Conservation (phyloP, 2,113 vertebrate genomes). For the Salvelinus sp. region DNA sequence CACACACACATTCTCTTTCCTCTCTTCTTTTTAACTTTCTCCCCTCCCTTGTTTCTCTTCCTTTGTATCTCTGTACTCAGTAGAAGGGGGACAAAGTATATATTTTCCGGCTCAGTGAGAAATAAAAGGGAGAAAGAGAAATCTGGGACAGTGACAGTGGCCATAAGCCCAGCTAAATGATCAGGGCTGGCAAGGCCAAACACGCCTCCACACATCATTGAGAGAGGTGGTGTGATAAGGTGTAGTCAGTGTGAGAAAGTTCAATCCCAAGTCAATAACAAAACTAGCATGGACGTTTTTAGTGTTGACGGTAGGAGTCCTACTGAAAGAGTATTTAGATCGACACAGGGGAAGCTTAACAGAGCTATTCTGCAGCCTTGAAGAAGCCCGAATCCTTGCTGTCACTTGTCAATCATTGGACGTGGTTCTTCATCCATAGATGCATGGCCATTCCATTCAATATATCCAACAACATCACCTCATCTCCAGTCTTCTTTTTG, state of each 20-base stretch:
- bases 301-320: too few relatives aligned
- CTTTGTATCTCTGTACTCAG: too few relatives aligned
- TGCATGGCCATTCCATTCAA: conserved; percentile 86
- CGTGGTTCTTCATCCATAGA: conserved; percentile 70
- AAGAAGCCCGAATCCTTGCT: conserved; percentile 74
- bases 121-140: too few relatives aligned
- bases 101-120: background rate
- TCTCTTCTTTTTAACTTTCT: too few relatives aligned
- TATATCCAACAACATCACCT: conserved; percentile 60
- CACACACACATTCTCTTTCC: too few relatives aligned
- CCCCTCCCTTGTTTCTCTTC: too few relatives aligned
- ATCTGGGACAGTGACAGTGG: background rate
- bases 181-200: background rate
- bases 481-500: conserved; percentile 59
- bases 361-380: conserved; percentile 82
- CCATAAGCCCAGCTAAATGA: background rate
- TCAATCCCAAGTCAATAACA: background rate
- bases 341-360: background rate
- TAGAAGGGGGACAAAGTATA: too few relatives aligned
- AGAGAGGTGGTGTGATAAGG: background rate
- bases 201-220: background rate
- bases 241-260: background rate
- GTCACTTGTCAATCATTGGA: conserved; percentile 72
- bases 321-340: background rate
- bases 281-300: too few relatives aligned